Evolutionary conservation across 2,113 vertebrate species (phyloP), one percentile per base, ranked within the genome.

Genomic region (Erythrolamprus reginae): DNA sequence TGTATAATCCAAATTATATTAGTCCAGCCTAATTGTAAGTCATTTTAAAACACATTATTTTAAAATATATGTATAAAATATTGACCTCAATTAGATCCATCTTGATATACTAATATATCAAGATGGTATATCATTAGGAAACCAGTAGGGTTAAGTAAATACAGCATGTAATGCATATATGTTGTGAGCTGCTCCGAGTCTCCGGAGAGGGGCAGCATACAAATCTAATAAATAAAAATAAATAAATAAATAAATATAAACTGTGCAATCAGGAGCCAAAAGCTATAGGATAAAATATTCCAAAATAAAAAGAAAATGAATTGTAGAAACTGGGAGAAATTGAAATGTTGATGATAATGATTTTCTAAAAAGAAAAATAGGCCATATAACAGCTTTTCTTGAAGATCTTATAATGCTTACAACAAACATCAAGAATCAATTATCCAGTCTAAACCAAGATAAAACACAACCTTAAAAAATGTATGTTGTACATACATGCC

Each of bases 361-460:
- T 45, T 15, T 38, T 26, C 17, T 4, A 33, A 70, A 70, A 33
- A 24, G 4, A 45, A 86, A 28, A 42, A 47, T 9, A 26, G 51
- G 26, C 4, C 38, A 50, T 52, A 10, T 21, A 38, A 45, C 24
- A 48, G 24, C 12, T 26, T 77, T 56, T n/a, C 19, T 1, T 91
- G 65, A 88, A 58, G 6, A 87, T 1, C 3, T 84, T 4, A 85
- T 85, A 91, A 92, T 47, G 0, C 48, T 55, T 19, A 87, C 82
- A 90, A 23, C 2, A 90, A 90, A 52, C 24, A 6, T 85, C 88
- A 87, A 91, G 4, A 93, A 91, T 24, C 12, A 87, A 51, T 24
- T 23, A 13, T 28, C 23, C 70, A 28, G 17, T 52, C 24, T 89
- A 89, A 93, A 17, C 65, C 52, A 55, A 90, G 86, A 82, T 42